phyloP scores from a whole-genome alignment of 1,140 invertebrate species.

The Pachyrhynchus sulphureomaculatus region DNA sequence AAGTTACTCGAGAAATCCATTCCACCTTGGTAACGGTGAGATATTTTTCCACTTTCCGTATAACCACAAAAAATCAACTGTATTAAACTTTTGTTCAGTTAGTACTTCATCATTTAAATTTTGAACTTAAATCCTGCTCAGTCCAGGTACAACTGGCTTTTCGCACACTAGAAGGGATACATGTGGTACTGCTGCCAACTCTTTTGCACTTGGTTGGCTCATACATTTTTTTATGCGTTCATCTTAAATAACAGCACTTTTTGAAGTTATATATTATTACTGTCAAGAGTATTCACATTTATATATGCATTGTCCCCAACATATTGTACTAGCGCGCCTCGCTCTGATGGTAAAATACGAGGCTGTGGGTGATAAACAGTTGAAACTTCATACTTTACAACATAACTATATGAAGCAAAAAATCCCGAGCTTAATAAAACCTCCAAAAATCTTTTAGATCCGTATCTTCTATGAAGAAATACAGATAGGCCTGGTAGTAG shows the following conservation, averaged over 20 bases:
- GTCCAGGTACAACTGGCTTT: too few species aligned
- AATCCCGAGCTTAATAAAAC: conserved; percentile 42
- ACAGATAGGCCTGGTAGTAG: conserved; percentile 45
- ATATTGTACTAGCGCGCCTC: conserved; percentile 48
- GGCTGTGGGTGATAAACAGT: conserved; percentile 47
- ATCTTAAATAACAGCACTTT: too few species aligned
- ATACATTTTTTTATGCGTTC: conserved; percentile 30
- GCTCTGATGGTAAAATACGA: conserved; percentile 47
- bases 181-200: too few species aligned
- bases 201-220: conserved; percentile 35
- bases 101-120: conserved; percentile 18
- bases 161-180: too few species aligned
- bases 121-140: conserved; percentile 32
- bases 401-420: conserved; percentile 47
- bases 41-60: too few species aligned
- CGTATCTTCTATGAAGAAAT: too few species aligned
- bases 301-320: conserved; percentile 51
- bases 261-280: conserved; percentile 48
- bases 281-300: conserved; percentile 51
- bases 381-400: conserved; percentile 45
- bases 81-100: conserved; percentile 14
- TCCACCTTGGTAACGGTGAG: conserved; percentile 39
- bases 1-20: too few species aligned
- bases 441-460: too few species aligned
- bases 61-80: conserved; percentile 34